phyloP scores from a whole-genome alignment of 2,888 invertebrate genomes.

The Tridacna crocea region DNA sequence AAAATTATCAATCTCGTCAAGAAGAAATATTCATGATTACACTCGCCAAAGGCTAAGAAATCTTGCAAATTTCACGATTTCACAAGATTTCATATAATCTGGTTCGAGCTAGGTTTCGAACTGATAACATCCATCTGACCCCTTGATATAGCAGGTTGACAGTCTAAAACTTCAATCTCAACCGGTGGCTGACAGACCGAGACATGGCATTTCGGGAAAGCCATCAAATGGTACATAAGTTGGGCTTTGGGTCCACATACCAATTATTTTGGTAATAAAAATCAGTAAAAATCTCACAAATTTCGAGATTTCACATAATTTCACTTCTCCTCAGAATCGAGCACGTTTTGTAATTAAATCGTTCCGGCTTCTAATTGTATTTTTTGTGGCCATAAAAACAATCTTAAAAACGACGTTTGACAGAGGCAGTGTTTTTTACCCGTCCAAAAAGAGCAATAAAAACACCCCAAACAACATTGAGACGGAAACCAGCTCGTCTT shows the following conservation, averaged over 20 bases:
- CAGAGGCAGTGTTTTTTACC: constrained; percentile 50
- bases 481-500: constrained; percentile 39
- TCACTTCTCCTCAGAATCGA: constrained; percentile 37
- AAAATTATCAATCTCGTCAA: too few relatives aligned
- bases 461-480: constrained; percentile 12
- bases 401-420: constrained; percentile 43
- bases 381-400: constrained; percentile 52
- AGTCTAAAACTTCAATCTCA: too few relatives aligned
- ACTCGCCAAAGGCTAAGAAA: too few relatives aligned
- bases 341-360: constrained; percentile 50
- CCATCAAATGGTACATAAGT: too few relatives aligned
- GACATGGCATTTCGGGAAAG: too few relatives aligned
- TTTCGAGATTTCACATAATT: constrained; percentile 49
- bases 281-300: constrained; percentile 35
- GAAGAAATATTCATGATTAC: too few relatives aligned
- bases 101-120: too few relatives aligned
- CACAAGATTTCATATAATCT: too few relatives aligned
- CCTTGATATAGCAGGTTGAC: too few relatives aligned
- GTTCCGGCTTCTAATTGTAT: constrained; percentile 43
- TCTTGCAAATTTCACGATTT: too few relatives aligned
- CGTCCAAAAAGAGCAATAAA: constrained; percentile 51
- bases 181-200: too few relatives aligned
- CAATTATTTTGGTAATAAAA: constrained; percentile 35
- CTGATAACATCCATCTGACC: too few relatives aligned
- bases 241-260: neutral